Evolutionary conservation across 2,113 vertebrate species (phyloP).

Genomic region (Oxyura jamaicensis): DNA sequence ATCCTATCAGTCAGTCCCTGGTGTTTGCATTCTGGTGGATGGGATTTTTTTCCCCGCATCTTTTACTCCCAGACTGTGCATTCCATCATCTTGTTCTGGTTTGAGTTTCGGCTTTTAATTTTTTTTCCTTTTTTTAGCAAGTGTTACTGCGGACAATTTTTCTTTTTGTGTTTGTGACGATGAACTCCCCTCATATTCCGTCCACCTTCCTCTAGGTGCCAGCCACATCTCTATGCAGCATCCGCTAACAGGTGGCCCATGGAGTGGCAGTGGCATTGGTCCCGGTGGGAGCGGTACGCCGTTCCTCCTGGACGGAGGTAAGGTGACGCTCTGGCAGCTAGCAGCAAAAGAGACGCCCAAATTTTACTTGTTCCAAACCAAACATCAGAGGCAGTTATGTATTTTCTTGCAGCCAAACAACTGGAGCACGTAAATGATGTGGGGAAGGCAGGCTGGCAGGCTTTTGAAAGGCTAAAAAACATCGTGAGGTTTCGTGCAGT

Average conservation of each 20-base stretch:
- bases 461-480: background rate
- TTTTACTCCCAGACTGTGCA: background rate
- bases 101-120: background rate
- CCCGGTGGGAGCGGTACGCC: conserved; percentile 70
- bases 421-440: accelerated
- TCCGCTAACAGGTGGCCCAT: conserved; percentile 66
- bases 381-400: background rate
- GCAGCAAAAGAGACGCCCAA: conserved; percentile 19
- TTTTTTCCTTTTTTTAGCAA: background rate
- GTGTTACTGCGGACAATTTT: background rate
- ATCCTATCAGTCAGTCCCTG: background rate
- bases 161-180: conserved; percentile 7
- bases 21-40: background rate
- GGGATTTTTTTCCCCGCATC: background rate
- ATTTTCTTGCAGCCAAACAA: background rate
- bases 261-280: conserved; percentile 73
- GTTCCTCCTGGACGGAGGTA: conserved; percentile 80
- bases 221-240: conserved; percentile 69
- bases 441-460: background rate
- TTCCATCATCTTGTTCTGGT: background rate
- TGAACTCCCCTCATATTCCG: conserved; percentile 54
- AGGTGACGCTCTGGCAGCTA: conserved; percentile 65
- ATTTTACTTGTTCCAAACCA: background rate
- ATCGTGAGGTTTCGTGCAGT: background rate
- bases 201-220: conserved; percentile 77